Conservation (phyloP, 2,113 vertebrate species). For the Mesocricetus auratus region DNA sequence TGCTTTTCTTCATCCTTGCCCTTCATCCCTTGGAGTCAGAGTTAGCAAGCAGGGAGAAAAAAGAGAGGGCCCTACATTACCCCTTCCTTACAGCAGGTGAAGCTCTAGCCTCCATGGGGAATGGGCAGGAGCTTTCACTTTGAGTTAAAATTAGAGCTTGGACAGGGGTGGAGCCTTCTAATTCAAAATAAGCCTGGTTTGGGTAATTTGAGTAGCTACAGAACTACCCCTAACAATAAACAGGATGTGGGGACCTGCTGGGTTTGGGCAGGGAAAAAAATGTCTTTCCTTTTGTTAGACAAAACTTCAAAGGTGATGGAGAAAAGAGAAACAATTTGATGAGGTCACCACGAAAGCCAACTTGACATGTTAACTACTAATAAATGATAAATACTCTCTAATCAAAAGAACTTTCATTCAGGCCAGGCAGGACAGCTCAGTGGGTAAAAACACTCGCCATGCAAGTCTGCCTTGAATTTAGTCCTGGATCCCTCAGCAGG, state of each 20-base stretch:
- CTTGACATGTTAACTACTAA: neutral
- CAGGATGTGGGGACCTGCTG: neutral
- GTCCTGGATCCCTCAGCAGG: neutral
- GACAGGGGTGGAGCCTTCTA: neutral
- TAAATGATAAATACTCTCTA: neutral
- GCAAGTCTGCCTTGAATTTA: too few relatives aligned
- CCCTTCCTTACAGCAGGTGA: neutral
- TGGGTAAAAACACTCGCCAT: neutral
- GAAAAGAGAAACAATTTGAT: neutral
- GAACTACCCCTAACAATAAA: slow-evolving; percentile 4
- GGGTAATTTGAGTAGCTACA: neutral
- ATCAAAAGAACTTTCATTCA: neutral
- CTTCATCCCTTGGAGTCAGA: neutral
- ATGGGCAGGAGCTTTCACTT: neutral
- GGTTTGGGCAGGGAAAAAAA: neutral
- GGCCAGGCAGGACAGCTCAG: neutral
- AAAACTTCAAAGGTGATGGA: neutral
- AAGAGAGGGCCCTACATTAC: neutral
- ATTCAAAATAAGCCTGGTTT: neutral
- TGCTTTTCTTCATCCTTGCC: neutral
- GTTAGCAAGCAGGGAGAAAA: neutral
- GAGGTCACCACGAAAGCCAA: neutral
- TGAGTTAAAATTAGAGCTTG: neutral
- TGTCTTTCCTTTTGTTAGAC: neutral
- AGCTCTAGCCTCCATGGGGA: neutral